These are phyloP conservation scores for Dryococelus australis DNA, from an alignment of 2,888 invertebrate species.

Conservation along the genomic window DNA sequence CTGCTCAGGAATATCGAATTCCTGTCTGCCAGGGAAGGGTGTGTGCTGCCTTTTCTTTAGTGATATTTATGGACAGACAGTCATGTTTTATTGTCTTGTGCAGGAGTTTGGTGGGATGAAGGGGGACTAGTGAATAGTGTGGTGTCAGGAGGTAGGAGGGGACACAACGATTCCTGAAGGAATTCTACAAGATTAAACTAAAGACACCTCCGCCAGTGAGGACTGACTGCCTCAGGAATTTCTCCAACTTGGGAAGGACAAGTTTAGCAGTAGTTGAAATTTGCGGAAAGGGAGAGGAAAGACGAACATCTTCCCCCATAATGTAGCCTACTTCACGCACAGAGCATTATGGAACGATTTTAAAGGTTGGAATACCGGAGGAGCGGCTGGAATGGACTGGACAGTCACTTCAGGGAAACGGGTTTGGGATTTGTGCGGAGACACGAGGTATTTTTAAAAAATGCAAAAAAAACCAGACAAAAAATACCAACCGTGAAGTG, in stretches of 20 bases:
- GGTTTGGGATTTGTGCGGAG: too few relatives aligned
- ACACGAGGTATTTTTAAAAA: too few relatives aligned
- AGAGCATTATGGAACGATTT: background rate
- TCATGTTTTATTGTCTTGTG: conserved; percentile 43
- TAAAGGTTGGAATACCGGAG: conserved; percentile 28
- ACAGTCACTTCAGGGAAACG: too few relatives aligned
- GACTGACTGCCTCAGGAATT: background rate
- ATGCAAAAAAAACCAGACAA: too few relatives aligned
- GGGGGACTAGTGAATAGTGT: conserved; percentile 21
- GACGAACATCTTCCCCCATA: background rate
- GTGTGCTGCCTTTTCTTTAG: conserved; percentile 36
- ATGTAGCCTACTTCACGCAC: background rate
- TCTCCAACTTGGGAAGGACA: background rate
- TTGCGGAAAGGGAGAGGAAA: background rate
- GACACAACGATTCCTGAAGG: background rate
- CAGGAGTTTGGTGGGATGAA: background rate
- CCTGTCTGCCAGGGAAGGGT: background rate
- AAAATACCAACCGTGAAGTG: too few relatives aligned
- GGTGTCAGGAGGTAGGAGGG: conserved; percentile 37
- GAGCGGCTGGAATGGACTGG: background rate
- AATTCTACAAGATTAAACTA: conserved; percentile 42
- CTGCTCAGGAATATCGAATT: conserved; percentile 32
- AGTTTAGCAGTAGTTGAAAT: background rate
- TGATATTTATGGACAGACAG: conserved; percentile 43
- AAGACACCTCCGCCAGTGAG: conserved; percentile 33